These are phyloP conservation scores for Sinocyclocheilus maitianheensis DNA, from an alignment of 2,113 vertebrate genomes.

Conservation along the genomic window DNA sequence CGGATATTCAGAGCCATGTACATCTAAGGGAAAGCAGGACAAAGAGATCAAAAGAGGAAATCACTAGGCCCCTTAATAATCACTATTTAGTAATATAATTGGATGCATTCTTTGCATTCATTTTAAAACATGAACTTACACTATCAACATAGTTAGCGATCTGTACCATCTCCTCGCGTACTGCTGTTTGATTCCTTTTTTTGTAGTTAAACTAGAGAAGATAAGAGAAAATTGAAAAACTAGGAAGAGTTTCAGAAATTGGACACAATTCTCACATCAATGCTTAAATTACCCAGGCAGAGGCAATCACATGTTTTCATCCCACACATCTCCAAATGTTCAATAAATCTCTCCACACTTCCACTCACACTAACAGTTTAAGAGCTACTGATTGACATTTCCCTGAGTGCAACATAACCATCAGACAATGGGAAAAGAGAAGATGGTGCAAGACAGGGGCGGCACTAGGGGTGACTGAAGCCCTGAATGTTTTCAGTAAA, in stretches of 20 bases:
- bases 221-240: constrained; percentile 49
- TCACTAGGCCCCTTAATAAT: background rate
- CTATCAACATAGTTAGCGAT: constrained; percentile 91
- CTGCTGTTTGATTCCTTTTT: constrained; percentile 84
- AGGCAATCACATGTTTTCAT: background rate
- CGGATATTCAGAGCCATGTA: constrained; percentile 90
- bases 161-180: constrained; percentile 91
- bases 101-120: background rate
- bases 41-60: background rate
- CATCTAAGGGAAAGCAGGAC: constrained; percentile 75
- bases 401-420: background rate
- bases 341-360: background rate
- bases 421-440: background rate
- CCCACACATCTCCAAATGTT: background rate
- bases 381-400: background rate
- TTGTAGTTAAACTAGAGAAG: constrained; percentile 80
- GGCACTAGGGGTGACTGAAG: too few relatives aligned
- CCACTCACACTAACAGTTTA: background rate
- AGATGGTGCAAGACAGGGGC: background rate
- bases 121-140: constrained; percentile 74
- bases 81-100: background rate
- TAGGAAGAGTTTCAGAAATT: background rate
- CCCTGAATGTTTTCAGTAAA: too few relatives aligned
- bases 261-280: background rate
- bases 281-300: background rate